Evolutionary conservation across 1,140 invertebrate species (phyloP), one percentile per base, ranked within the genome.

Genomic region (Neodiprion virginianus): DNA sequence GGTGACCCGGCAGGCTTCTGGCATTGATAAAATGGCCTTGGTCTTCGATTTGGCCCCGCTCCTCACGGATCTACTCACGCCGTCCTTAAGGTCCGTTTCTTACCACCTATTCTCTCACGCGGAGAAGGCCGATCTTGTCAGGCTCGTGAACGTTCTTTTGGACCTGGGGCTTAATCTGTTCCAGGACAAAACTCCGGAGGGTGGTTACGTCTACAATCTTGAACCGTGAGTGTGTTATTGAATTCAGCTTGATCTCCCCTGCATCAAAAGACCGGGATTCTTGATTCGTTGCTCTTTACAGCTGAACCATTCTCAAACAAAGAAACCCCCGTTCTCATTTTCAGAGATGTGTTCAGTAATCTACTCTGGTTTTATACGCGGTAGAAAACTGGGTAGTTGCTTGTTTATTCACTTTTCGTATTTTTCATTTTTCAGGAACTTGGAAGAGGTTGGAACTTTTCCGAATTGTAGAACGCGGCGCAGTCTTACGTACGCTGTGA

Each of bases 101-200:
- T 79, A 91, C 12, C 93, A 96, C 89, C 85, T 97, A 68, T 96
- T 95, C 85, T 94, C 92, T 61, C 83, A 91, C 66, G 88, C 89
- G 78, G 97, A 99, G 87, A 95, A 94, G 77, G 88, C 90, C 21
- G 91, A 93, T 67, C 83, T 98, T 12, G 81, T 86, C 1, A 87
- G 92, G 28, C 91, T 97, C n/a, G 93, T 98, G 1, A 90, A 93
- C 73, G 91, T 95, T 0, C 96, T 99, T 95, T 92, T 97, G 50
- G 94, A 96, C 82, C 96, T 97, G 84, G 97, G 96, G 76, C 88
- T 99, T 71, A 94, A 92, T 23, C 97, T 96, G 86, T 89, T 92
- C 1, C 97, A 98, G 87, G 93, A 96, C 73, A 93, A 94, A 68
- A 90, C 89, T 7, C 78, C 86, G 0, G 96, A 98, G 77, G 96